These are phyloP conservation scores for Porphyrio hochstetteri DNA, from an alignment of 2,113 vertebrate species.

Conservation along the genomic window DNA sequence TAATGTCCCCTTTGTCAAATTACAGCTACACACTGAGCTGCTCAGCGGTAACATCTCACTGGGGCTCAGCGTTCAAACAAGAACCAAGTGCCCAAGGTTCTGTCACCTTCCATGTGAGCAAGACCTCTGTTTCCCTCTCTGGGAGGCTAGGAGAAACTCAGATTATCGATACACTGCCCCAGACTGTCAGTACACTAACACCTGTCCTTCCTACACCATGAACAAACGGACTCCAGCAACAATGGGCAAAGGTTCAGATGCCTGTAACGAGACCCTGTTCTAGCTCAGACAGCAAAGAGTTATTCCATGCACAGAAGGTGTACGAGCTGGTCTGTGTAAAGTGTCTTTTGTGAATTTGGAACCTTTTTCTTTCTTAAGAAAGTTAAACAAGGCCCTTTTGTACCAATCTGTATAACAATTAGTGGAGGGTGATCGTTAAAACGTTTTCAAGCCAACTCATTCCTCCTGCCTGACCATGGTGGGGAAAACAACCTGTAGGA, in stretches of 20 bases:
- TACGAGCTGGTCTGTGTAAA: neutral
- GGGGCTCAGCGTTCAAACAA: too few species aligned
- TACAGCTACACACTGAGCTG: neutral
- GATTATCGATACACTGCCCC: neutral
- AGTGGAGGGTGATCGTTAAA: accelerated
- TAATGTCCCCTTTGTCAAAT: neutral
- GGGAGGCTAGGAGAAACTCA: neutral
- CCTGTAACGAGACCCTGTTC: neutral
- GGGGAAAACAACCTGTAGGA: neutral
- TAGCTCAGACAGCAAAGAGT: neutral
- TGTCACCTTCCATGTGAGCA: accelerated
- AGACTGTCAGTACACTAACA: neutral
- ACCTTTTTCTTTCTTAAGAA: neutral
- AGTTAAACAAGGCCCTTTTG: neutral
- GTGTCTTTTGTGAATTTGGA: neutral
- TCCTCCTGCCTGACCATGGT: neutral
- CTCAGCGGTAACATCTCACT: neutral
- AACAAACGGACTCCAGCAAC: neutral
- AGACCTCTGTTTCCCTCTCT: neutral
- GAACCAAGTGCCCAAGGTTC: neutral
- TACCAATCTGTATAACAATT: too few species aligned
- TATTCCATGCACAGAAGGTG: too few species aligned
- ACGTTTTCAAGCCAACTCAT: neutral
- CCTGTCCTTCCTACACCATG: neutral
- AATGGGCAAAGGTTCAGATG: neutral